Conservation (phyloP, 1,140 invertebrate species). For the Brachionus asplanchnoidis region DNA sequence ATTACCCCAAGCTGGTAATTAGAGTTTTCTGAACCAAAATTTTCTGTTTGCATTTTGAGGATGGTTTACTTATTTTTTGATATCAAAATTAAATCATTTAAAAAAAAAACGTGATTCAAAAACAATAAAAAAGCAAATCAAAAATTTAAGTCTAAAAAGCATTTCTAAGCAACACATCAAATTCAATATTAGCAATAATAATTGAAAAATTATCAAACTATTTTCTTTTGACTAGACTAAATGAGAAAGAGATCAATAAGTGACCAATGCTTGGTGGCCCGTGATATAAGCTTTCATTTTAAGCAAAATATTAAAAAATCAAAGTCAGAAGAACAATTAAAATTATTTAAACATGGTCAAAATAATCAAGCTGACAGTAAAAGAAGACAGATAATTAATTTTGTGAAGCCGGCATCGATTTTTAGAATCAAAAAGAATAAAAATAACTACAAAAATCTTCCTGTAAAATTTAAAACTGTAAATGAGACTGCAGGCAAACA, state of each 20-base stretch:
- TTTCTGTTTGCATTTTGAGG: not conserved
- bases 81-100: not conserved
- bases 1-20: not conserved
- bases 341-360: not conserved
- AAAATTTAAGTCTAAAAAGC: not conserved
- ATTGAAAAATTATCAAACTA: not conserved
- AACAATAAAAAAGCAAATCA: not conserved
- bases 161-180: not conserved
- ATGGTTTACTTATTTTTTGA: not conserved
- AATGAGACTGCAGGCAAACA: not conserved
- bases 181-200: not conserved
- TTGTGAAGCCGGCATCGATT: not conserved
- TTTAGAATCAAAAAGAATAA: not conserved
- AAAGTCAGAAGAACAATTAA: not conserved
- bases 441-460: not conserved
- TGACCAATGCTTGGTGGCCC: not conserved
- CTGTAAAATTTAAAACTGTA: not conserved
- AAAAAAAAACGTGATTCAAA: not conserved
- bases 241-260: conserved; percentile 33
- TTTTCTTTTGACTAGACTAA: not conserved
- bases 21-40: not conserved
- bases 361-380: not conserved
- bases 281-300: not conserved
- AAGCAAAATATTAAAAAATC: not conserved
- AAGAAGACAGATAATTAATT: not conserved